These are phyloP conservation scores for Trogon surrucura DNA, from an alignment of 2,113 vertebrate species.

Conservation along the genomic window DNA sequence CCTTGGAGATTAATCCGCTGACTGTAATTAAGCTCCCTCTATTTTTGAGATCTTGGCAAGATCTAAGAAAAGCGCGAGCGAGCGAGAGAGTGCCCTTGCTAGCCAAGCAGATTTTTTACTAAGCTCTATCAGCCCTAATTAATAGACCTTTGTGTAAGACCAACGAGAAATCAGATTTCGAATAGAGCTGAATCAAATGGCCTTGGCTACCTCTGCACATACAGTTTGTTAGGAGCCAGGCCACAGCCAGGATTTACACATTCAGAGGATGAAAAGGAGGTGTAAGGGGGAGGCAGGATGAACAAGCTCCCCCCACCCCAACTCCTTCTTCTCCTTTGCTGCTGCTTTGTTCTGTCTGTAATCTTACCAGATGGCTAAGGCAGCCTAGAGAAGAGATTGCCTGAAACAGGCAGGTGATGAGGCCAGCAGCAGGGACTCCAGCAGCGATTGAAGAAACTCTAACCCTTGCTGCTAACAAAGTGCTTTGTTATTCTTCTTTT, in stretches of 20 bases:
- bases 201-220: conserved; percentile 68
- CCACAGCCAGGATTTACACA: conserved; percentile 29
- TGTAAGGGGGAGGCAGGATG: not conserved
- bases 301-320: not conserved
- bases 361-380: conserved; percentile 59
- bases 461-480: conserved; percentile 11
- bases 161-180: conserved; percentile 78
- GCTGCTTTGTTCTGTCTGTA: conserved; percentile 62
- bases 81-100: conserved; percentile 68
- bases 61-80: conserved; percentile 75
- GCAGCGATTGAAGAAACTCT: conserved; percentile 16
- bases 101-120: conserved; percentile 81
- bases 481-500: conserved; percentile 28
- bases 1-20: conserved; percentile 81
- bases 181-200: conserved; percentile 75
- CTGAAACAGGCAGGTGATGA: conserved; percentile 62
- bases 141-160: conserved; percentile 81
- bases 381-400: conserved; percentile 49
- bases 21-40: conserved; percentile 81
- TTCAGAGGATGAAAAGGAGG: conserved; percentile 34
- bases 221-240: conserved; percentile 49
- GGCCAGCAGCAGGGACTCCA: conserved; percentile 41
- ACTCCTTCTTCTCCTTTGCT: not conserved
- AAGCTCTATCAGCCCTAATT: conserved; percentile 80
- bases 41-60: conserved; percentile 83